Conservation (phyloP, 2,888 invertebrate genomes). For the Temnothorax rugatulus region DNA sequence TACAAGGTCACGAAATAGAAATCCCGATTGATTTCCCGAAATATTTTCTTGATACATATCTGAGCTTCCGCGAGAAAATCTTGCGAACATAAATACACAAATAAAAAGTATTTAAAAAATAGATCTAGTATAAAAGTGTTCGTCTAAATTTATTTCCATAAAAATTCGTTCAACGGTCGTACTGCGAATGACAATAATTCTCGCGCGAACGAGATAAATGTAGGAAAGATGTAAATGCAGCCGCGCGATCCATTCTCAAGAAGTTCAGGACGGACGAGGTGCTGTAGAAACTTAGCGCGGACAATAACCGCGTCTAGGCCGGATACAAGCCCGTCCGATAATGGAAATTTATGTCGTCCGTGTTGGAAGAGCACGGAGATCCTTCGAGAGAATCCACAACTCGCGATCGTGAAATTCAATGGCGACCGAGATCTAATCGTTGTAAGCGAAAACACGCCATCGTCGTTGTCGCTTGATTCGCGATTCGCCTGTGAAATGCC, state of each 20-base stretch:
- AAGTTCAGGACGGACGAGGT: conserved; percentile 4
- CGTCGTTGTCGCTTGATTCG: conserved; percentile 49
- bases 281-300: conserved; percentile 34
- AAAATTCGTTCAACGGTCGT: neutral
- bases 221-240: conserved; percentile 18
- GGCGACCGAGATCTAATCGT: conserved; percentile 71
- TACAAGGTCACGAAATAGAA: neutral
- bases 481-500: conserved; percentile 58
- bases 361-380: conserved; percentile 26
- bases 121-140: neutral
- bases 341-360: conserved; percentile 78
- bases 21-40: neutral
- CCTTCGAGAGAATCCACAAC: conserved; percentile 37
- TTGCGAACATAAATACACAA: neutral
- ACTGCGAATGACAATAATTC: conserved; percentile 24
- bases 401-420: conserved; percentile 71
- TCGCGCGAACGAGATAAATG: conserved; percentile 31
- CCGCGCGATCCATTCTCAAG: conserved; percentile 26
- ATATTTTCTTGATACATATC: neutral
- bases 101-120: neutral
- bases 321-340: conserved; percentile 73
- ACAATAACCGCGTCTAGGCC: conserved; percentile 76
- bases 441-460: conserved; percentile 55
- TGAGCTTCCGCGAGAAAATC: neutral
- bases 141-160: neutral